These are phyloP conservation scores for Cheilosia grossa DNA, from an alignment of 2,888 invertebrate species.

Conservation along the genomic window DNA sequence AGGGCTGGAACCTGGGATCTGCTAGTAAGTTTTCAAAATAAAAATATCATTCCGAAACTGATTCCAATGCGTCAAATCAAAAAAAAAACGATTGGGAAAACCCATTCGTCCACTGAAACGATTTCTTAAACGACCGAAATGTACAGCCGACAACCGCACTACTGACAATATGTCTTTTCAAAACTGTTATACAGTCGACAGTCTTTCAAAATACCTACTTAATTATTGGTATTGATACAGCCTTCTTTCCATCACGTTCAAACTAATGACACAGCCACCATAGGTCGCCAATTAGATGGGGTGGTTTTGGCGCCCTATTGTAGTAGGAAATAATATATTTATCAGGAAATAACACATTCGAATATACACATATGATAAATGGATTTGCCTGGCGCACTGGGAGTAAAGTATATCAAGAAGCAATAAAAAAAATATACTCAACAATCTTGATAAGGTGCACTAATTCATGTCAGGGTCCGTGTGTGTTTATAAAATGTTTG, in stretches of 20 bases:
- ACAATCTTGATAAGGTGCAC: slow-evolving; percentile 32
- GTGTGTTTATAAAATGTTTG: slow-evolving; percentile 38
- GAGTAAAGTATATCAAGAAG: slow-evolving; percentile 12
- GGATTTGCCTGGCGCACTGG: slow-evolving; percentile 15
- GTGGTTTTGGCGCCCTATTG: not conserved
- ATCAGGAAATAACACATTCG: slow-evolving; percentile 35
- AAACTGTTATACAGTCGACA: not conserved
- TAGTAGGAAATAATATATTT: slow-evolving; percentile 18
- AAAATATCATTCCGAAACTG: no score
- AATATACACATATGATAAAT: slow-evolving; percentile 32
- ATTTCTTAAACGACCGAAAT: not conserved
- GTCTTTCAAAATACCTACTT: slow-evolving; percentile 6
- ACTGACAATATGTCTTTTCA: not conserved
- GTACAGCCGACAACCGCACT: slow-evolving; percentile 4
- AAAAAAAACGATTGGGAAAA: not conserved
- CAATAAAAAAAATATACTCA: slow-evolving; percentile 14
- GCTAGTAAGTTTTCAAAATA: no score
- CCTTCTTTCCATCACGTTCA: slow-evolving; percentile 17
- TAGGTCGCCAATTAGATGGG: slow-evolving; percentile 7
- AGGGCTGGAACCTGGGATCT: no score
- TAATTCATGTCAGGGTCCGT: slow-evolving; percentile 33
- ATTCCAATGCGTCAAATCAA: slow-evolving; percentile 9
- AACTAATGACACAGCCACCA: slow-evolving; percentile 29
- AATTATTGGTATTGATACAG: slow-evolving; percentile 1
- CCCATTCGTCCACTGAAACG: not conserved